Evolutionary conservation across 2,113 vertebrate species (phyloP), one percentile per base, ranked within the genome.

Genomic region (Hymenochirus boettgeri): DNA sequence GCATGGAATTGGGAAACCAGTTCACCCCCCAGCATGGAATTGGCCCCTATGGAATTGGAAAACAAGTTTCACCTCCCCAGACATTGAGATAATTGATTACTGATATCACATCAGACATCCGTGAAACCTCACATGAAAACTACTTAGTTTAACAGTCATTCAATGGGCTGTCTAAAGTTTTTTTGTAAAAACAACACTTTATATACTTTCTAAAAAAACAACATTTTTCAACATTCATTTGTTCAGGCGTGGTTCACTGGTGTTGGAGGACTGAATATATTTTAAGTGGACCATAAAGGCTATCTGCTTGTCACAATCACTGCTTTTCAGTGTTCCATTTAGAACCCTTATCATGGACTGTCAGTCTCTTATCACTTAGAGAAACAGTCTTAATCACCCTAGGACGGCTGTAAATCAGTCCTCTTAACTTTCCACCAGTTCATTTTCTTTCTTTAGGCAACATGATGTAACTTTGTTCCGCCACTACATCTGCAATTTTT

Each of bases 381-480:
- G 31, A 19, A 33, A 25, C 46, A 26, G 24, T 23, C 21, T 23
- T 18, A 11, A 46, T 65, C 62, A 56, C 29, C 22, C 10, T 21
- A 60, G 42, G 42, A 33, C 31, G 26, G 26, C 18, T 50, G 13
- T 24, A 15, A 46, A 33, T 51, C 25, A 3, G 21, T 61, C 47
- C 47, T 35, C 31, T 37, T 21, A 19, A 29, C 50, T 45, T 54
- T 45, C 24, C n/a, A 22, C 9, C 25, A 56, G 19, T 63, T 63
- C 50, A 35, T 35, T 45, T 54, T 39, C 13, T n/a, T 27, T 18
- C 18, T 21, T 35, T 18, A 4, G 23, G 37, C 45, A 56, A 17
- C 46, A 27, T 56, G 62, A 56, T 47, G 25, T 56, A 27, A 65
- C 2, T 46, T 18, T 6, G 18, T 64, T 64, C 37, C 35, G 12